A percentile compares a stretch with the other conserved stretches of the same genome.
Evolutionary conservation across 2,797 vertebrate species (phyloP).

Genomic region (Poeciliopsis infans): DNA sequence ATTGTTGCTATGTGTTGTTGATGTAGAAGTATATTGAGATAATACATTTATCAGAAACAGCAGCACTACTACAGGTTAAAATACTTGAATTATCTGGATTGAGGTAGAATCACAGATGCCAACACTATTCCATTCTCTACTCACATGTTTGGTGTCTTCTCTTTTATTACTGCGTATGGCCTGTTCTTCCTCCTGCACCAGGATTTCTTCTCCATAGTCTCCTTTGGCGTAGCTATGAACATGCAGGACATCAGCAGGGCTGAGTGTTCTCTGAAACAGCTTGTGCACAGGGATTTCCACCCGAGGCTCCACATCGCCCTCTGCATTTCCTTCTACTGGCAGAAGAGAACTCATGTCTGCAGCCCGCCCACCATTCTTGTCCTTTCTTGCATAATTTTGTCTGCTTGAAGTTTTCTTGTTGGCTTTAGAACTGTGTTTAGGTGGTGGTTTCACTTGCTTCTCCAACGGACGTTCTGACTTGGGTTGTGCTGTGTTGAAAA

Average conservation of each 20-base stretch:
- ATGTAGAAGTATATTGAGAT: neutral
- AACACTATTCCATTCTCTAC: slow-evolving; percentile 42
- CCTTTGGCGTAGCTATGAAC: slow-evolving; percentile 92
- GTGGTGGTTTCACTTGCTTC: slow-evolving; percentile 42
- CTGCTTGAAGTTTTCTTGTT: slow-evolving; percentile 52
- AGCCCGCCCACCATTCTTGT: slow-evolving; percentile 32
- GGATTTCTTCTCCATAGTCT: slow-evolving; percentile 77
- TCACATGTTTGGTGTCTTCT: slow-evolving; percentile 47
- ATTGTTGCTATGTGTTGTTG: neutral
- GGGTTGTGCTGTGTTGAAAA: slow-evolving; percentile 47
- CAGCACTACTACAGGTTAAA: neutral
- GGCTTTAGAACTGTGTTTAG: slow-evolving; percentile 50
- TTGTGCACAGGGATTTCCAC: slow-evolving; percentile 46
- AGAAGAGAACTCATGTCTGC: slow-evolving; percentile 19
- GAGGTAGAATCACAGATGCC: neutral
- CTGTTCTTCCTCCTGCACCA: slow-evolving; percentile 62
- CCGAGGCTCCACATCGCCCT: slow-evolving; percentile 26
- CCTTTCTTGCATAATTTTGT: slow-evolving; percentile 52
- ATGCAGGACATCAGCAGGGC: slow-evolving; percentile 85
- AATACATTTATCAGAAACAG: neutral
- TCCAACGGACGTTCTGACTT: slow-evolving; percentile 51
- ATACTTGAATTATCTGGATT: neutral
- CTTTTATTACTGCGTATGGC: slow-evolving; percentile 65
- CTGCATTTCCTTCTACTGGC: slow-evolving; percentile 23
- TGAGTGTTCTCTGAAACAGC: slow-evolving; percentile 83